Evolutionary conservation across 2,797 vertebrate species (phyloP), one percentile per base, ranked within the genome.

Genomic region (Trematomus bernacchii): DNA sequence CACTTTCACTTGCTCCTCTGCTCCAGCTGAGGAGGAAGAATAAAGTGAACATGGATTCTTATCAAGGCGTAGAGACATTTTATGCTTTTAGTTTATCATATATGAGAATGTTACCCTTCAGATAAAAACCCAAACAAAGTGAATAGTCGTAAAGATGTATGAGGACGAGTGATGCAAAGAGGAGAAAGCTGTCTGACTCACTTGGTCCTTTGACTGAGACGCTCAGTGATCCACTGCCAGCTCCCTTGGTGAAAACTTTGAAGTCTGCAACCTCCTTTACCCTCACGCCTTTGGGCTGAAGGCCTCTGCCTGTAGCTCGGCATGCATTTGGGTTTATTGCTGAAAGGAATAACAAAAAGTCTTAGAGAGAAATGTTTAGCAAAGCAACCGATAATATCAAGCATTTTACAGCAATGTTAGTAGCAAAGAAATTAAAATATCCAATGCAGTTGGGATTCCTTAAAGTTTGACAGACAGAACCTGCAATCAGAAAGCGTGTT

Each of bases 231-330:
- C 98, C 98, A 0, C 93, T 98, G 93, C 98, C 98, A 0, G 98
- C 97, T 27, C 97, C 98, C 91, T 97, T 97, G 54, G 98, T 99
- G 91, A 96, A 96, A 60, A 99, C 97, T 88, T 96, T 97, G 94
- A 99, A 99, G 92, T 98, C 97, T 0, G 97, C 97, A 85, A 96
- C 94, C 73, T 99, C 97, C 80, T 97, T 98, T 60, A 98, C 96
- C 23, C 98, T 95, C 23, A 99, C 93, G 0, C 98, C 98, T 93
- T 98, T 99, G 51, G 97, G 97, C 93, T 99, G 98, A 58, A 99
- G 96, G 62, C 98, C 98, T 66, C 97, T 93, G 65, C 98, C 98
- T 37, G 96, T 93, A 54, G 98, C 98, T 44, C 97, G 94, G 89
- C 98, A 99, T 18, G 95, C 96, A 0, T 94, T 97, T 7, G 97